phyloP scores from a whole-genome alignment of 2,888 invertebrate genomes.

The Atherix ibis region DNA sequence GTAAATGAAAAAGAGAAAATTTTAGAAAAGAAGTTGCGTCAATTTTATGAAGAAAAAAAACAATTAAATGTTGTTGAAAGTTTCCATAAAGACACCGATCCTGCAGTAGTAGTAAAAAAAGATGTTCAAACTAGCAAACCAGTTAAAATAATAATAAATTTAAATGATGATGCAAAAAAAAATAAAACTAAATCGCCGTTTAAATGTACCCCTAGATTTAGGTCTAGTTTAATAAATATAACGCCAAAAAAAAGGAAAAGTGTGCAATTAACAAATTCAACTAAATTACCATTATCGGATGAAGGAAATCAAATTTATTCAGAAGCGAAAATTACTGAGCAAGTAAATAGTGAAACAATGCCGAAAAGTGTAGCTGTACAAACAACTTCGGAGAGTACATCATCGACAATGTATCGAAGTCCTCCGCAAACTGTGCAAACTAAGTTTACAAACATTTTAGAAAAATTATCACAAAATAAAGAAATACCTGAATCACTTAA shows the following conservation, averaged over 20 bases:
- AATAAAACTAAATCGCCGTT: conserved; percentile 10
- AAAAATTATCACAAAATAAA: not conserved
- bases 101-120: not conserved
- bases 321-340: conserved; percentile 2
- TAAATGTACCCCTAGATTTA: too few species aligned
- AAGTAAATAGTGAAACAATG: conserved; percentile 12
- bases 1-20: conserved; percentile 22
- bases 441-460: conserved; percentile 5
- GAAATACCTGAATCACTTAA: not conserved
- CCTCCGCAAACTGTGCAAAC: conserved; percentile 14
- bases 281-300: too few species aligned
- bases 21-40: conserved; percentile 16
- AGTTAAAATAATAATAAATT: conserved; percentile 24
- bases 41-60: conserved; percentile 15
- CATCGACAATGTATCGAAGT: conserved; percentile 24
- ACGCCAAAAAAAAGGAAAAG: too few species aligned
- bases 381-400: conserved; percentile 14
- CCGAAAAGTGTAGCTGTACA: conserved; percentile 8
- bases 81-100: not conserved
- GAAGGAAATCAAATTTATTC: too few species aligned
- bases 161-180: conserved; percentile 17
- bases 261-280: too few species aligned
- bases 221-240: too few species aligned
- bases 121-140: conserved; percentile 11
- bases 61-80: not conserved